Evolutionary conservation across 2,113 vertebrate genomes (phyloP).

Genomic region (Tachuris rubrigastra): DNA sequence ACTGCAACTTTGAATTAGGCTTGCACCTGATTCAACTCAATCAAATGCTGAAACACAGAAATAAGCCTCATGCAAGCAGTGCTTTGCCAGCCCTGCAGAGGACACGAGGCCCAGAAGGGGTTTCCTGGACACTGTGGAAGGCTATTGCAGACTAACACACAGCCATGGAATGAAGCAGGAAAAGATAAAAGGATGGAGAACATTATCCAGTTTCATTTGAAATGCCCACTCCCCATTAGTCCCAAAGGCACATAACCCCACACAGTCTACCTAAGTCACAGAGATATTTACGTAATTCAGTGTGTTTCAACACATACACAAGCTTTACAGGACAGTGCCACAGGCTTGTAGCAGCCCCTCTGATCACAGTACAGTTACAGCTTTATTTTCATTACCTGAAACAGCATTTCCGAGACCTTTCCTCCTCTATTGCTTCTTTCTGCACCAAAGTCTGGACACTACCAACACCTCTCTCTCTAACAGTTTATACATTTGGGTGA

Average conservation of each 20-base stretch:
- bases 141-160: background rate
- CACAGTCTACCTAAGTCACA: background rate
- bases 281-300: background rate
- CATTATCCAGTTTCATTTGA: background rate
- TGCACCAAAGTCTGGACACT: background rate
- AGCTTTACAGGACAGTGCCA: background rate
- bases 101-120: fast-evolving
- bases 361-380: background rate
- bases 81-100: background rate
- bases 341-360: background rate
- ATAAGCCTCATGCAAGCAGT: background rate
- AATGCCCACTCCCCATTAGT: background rate
- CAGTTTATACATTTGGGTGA: background rate
- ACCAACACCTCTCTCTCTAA: background rate
- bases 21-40: background rate
- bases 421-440: background rate
- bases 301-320: background rate
- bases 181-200: background rate
- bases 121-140: background rate
- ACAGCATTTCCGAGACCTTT: background rate
- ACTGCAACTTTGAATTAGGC: background rate
- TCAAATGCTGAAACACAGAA: fast-evolving
- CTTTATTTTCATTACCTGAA: background rate
- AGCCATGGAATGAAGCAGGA: background rate
- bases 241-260: background rate